Evolutionary conservation across 2,888 invertebrate species (phyloP).

Genomic region (Brachynemurus nebulosus): DNA sequence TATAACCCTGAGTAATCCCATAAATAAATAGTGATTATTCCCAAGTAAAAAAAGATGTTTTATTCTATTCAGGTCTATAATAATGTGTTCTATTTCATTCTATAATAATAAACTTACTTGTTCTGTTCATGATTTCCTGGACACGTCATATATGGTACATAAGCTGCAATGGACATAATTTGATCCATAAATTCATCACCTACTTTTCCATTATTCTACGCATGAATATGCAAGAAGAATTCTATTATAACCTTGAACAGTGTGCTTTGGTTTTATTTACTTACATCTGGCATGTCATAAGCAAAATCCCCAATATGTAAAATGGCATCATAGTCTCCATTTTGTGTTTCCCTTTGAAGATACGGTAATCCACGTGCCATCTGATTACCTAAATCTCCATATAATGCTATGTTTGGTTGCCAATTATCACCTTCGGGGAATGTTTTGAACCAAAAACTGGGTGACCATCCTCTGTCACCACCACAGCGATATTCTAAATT

Average conservation of each 20-base stretch:
- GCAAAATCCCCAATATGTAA: too few species aligned
- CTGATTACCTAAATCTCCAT: conserved; percentile 87
- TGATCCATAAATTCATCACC: conserved; percentile 91
- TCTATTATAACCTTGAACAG: background rate
- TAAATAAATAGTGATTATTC: too few species aligned
- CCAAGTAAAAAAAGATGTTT: too few species aligned
- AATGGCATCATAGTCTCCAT: conserved; percentile 67
- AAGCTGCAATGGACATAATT: conserved; percentile 77
- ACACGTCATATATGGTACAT: conserved; percentile 84
- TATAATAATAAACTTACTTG: conserved; percentile 49
- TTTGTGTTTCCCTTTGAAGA: conserved; percentile 70
- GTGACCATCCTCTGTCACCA: conserved; percentile 69
- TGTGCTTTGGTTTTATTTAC: too few species aligned
- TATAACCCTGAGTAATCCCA: too few species aligned
- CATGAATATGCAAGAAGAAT: conserved; percentile 11
- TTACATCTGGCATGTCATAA: conserved; percentile 73
- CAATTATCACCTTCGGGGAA: conserved; percentile 51
- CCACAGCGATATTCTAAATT: conserved; percentile 65
- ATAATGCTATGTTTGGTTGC: conserved; percentile 72
- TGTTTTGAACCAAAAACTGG: conserved; percentile 61
- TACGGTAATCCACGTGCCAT: conserved; percentile 78
- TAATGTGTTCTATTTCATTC: too few species aligned
- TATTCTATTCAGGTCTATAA: too few species aligned
- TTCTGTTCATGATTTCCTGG: conserved; percentile 81
- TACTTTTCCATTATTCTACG: conserved; percentile 53